Base-by-base conservation (phyloP, 2,113 vertebrate species). In the Myocastor coypus region DNA sequence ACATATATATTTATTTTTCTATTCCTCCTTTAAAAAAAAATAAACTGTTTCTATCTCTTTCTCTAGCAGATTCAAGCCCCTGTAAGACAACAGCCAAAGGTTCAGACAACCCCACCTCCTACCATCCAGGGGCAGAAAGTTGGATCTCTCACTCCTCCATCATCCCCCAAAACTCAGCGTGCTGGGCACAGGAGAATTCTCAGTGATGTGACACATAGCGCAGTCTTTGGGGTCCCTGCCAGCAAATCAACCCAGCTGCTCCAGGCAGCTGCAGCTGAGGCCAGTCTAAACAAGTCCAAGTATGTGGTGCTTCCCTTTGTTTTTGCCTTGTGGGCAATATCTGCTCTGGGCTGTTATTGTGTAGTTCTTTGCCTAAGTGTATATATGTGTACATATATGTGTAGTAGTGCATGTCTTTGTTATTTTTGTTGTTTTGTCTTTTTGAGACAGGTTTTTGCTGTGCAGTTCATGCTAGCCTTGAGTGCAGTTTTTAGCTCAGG, bases 221-320 rank as follows among this genome's bases (percentile, higher is more conserved):
- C 99, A 0, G 99, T 99, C 50, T 99, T 99, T 9, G 99, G 99
- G 7, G 99, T 99, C 75, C 99, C 99, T 24, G 99, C 99, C 97
- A 99, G 99, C 99, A 99, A 99, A 96, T 99, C 99, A 50, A 99
- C 99, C 20, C 99, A 99, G 98, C 99, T 99, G 61, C 98, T 99
- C 77, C 99, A 99, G 96, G 99, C 99, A 0, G 99, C 99, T 3
- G 99, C 99, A 28, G 99, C 99, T 1, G 99, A 99, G 97, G 99
- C 99, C 97, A 98, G 99, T 94, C 99, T 99, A 98, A 99, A 99
- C 98, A 99, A 99, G 89, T 99, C 99, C 97, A 99, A 99, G 99
- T 99, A 98, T 98, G 99, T 97, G 64, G 17, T 37, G 32, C 24
- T 77, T 81, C 94, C 19, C 0, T 52, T 84, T 83, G 28, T 83